Base-by-base conservation (phyloP, 92 coral and sea anemone genomes). In the Porites divaricata region DNA sequence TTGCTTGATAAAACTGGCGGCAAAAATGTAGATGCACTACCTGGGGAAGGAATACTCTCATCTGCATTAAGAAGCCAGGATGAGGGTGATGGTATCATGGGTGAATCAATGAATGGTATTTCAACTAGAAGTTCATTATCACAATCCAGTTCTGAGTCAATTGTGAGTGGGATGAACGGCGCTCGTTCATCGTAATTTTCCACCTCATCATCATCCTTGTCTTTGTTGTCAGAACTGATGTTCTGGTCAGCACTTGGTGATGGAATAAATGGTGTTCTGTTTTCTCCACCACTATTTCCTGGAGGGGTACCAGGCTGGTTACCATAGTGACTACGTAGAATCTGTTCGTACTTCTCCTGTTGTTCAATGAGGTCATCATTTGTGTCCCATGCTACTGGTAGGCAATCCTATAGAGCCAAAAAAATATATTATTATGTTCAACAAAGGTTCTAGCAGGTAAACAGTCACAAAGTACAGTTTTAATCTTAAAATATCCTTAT, bases 101-200 rank as follows among this genome's bases (percentile, higher is more conserved):
- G 93, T 0, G 98, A 89, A 78, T 92, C 93, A 59, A 91, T 87
- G 72, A 89, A 89, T 20, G 93, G 88, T 12, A 94, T 91, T 54
- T 94, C 98, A 22, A 91, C 92, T 8, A 94, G 68, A 79, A 92
- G 58, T 17, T 89, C 89, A 54, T 92, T 93, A 74, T 94, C 89
- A 45, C 90, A 86, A 72, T 90, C 88, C 87, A 97, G 76, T n/a
- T 78, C 93, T 1, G 98, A 78, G 71, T 97, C 98, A 12, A 79
- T 68, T 20, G 98, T 91, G 4, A 93, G 95, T 17, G 99, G 99
- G 59, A 97, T 95, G 83, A 95, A 97, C 11, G 99, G 99, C 12
- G 99, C 99, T 19, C 95, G 95, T 12, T 95, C 93, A 1, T 92
- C 89, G 26, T 90, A 85, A 81, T 90, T 90, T 24, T 78, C 86